phyloP scores from a whole-genome alignment of 2,888 invertebrate species.

The Lochmaea capreae region DNA sequence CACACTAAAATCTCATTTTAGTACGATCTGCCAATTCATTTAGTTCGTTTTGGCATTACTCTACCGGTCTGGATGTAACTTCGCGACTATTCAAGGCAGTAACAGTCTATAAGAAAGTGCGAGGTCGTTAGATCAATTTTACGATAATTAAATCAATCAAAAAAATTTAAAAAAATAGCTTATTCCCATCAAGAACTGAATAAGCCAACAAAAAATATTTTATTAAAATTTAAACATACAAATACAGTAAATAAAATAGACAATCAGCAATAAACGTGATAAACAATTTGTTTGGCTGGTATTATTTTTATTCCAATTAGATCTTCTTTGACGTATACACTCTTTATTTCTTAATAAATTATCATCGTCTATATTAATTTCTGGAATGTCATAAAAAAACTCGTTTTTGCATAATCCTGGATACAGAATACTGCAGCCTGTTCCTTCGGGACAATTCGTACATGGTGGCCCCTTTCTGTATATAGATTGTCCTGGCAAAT shows the following conservation, averaged over 20 bases:
- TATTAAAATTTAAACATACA: neutral
- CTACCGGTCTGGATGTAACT: no score
- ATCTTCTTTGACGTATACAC: neutral
- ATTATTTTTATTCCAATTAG: neutral
- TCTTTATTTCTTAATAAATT: neutral
- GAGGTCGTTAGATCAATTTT: no score
- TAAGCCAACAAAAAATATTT: neutral
- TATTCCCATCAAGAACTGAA: neutral
- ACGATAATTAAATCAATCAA: no score
- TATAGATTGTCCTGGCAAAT: slow-evolving; percentile 58
- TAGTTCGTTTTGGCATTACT: no score
- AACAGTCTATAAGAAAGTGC: no score
- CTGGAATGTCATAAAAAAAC: slow-evolving; percentile 32
- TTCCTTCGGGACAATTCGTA: slow-evolving; percentile 57
- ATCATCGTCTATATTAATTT: slow-evolving; percentile 9
- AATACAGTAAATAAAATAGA: neutral
- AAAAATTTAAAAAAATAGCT: no score
- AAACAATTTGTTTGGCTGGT: neutral
- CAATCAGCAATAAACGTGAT: neutral
- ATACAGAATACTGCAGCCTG: slow-evolving; percentile 57
- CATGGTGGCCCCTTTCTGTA: slow-evolving; percentile 58
- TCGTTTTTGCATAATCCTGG: slow-evolving; percentile 55
- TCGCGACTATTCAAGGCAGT: no score
- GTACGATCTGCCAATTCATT: no score
- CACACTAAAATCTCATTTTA: no score